Base-by-base conservation (phyloP, 2,113 vertebrate genomes). In the Odontophorus gujanensis region DNA sequence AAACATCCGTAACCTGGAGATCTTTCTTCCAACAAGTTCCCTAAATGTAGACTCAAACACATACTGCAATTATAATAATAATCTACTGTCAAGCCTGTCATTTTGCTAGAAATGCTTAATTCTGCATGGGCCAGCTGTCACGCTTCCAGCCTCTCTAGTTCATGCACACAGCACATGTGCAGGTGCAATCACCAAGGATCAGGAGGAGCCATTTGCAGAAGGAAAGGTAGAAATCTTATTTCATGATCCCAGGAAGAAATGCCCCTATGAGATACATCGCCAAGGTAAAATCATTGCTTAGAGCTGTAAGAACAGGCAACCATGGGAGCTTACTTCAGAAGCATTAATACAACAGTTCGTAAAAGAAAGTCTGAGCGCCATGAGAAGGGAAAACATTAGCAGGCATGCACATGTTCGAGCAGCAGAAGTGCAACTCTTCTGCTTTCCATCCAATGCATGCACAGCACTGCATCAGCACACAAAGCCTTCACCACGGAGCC, bases 271-370 rank as follows among this genome's bases (percentile, higher is more conserved):
- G 62, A 84, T 34, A 21, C 40, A 89, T 80, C 92, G 76, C 50
- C 47, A 77, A 79, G 72, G 68, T 30, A 92, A 94, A 95, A 90
- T 82, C 79, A 89, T 66, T 87, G 59, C 79, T 87, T 76, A 80
- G 61, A 58, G 75, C 63, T 78, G 16, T 55, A 93, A 91, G 69
- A 85, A 87, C 81, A 87, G 8, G 1, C 40, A 62, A 14, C 12
- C 72, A 85, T 11, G 57, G 24, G 2, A 73, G 50, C n/a, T 93
- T 82, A 74, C 85, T 95, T 92, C 73, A 59, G 76, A 38, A 87
- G 13, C 45, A 69, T 83, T 87, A 58, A 91, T 91, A 50, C 71
- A 93, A 34, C 21, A 42, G 63, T 36, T 81, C 13, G 43, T 68
- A 88, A 65, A 85, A 73, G n/a, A 77, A 82, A 86, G 21, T 53